Conservation (phyloP, 1,140 invertebrate species). For the Brachionus calyciflorus region DNA sequence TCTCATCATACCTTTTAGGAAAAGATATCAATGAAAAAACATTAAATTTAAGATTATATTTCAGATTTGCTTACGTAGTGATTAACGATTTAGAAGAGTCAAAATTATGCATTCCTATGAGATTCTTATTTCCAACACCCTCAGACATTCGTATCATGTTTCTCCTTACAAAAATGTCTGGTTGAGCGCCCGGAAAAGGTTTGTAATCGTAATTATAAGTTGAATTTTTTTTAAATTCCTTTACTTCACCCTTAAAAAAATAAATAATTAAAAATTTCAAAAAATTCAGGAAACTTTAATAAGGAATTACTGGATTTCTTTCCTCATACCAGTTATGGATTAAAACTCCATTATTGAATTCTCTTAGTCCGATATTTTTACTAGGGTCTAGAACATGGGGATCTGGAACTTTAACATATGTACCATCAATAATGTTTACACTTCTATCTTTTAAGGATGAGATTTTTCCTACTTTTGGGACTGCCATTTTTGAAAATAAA, state of each 20-base stretch:
- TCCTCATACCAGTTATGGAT: constrained; percentile 46
- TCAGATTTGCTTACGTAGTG: too few species aligned
- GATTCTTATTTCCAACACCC: not conserved
- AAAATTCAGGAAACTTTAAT: too few species aligned
- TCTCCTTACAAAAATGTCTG: constrained; percentile 20
- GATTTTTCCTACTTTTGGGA: constrained; percentile 31
- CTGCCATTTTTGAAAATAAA: not conserved
- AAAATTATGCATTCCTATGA: constrained; percentile 38
- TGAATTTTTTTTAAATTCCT: constrained; percentile 4
- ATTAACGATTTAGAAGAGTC: constrained; percentile 34
- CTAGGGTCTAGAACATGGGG: not conserved
- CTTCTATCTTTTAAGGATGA: not conserved
- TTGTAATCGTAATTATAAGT: constrained; percentile 35
- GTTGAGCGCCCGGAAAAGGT: constrained; percentile 9
- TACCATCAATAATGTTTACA: constrained; percentile 32
- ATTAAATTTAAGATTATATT: too few species aligned
- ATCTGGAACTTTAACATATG: constrained; percentile 41
- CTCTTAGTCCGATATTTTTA: constrained; percentile 33
- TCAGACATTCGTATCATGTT: not conserved
- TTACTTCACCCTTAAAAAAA: not conserved
- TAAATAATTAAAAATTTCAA: not conserved
- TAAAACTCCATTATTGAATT: constrained; percentile 38
- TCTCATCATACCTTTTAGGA: constrained; percentile 43
- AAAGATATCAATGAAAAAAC: too few species aligned
- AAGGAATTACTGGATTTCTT: constrained; percentile 2